Evolutionary conservation across 2,113 vertebrate species (phyloP).

Genomic region (Toxotes jaculatrix): DNA sequence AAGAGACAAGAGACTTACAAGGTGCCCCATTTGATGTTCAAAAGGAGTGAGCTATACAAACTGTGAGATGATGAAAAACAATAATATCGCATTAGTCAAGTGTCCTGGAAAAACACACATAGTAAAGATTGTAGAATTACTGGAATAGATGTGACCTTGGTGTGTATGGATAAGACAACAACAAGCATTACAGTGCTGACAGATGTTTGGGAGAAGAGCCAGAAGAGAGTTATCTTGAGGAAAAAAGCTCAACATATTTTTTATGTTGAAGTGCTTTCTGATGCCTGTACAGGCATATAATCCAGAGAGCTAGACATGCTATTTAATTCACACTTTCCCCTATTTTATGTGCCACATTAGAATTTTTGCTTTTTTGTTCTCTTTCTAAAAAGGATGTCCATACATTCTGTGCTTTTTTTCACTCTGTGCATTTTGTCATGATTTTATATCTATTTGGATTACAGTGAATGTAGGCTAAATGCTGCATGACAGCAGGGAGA

Average conservation of each 20-base stretch:
- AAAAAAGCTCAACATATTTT: neutral
- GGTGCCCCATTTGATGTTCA: too few relatives aligned
- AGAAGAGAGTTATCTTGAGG: neutral
- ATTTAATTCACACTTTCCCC: neutral
- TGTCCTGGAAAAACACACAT: too few relatives aligned
- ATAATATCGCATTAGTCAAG: too few relatives aligned
- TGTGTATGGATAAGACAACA: neutral
- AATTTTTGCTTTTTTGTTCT: neutral
- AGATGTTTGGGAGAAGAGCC: neutral
- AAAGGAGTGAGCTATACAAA: too few relatives aligned
- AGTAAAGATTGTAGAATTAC: too few relatives aligned
- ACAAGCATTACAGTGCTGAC: neutral
- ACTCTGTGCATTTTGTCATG: conserved; percentile 1
- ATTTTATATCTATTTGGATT: conserved; percentile 24
- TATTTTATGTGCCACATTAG: neutral
- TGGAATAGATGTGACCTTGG: too few relatives aligned
- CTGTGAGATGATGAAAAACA: neutral
- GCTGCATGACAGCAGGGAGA: conserved; percentile 26
- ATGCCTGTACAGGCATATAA: neutral
- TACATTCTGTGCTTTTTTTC: neutral
- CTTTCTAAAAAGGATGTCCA: neutral
- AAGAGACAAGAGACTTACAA: too few relatives aligned
- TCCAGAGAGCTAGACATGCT: neutral
- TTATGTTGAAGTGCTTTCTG: neutral
- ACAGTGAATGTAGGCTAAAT: conserved; percentile 22